Percentiles rank a stretch among this genome's conserved stretches.
Conservation (phyloP, 2,113 vertebrate species). For the Malurus melanocephalus region DNA sequence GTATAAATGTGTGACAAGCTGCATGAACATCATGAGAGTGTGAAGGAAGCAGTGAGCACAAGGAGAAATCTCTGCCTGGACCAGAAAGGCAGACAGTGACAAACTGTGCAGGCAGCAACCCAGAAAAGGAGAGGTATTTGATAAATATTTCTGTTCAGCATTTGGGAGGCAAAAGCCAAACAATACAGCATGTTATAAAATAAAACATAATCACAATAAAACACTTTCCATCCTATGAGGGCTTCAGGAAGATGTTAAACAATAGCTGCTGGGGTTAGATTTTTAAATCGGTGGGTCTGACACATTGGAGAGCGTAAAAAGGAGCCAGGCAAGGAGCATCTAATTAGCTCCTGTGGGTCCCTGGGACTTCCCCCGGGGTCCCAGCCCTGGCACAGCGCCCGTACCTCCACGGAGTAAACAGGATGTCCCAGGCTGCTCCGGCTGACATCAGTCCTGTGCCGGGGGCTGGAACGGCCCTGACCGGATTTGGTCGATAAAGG, state of each 20-base stretch:
- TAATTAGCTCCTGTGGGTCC: slow-evolving; percentile 17
- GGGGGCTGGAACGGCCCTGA: not conserved
- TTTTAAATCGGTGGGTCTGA: slow-evolving; percentile 15
- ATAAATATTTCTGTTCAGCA: not conserved
- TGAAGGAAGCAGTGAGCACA: not conserved
- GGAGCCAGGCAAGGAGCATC: not conserved
- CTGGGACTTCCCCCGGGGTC: slow-evolving; percentile 29
- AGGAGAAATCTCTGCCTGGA: not conserved
- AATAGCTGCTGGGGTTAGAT: not conserved
- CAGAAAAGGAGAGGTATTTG: not conserved
- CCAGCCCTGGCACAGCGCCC: not conserved
- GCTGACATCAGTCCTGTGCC: slow-evolving; percentile 27
- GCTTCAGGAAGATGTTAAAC: slow-evolving; percentile 37
- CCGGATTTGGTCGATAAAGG: not conserved
- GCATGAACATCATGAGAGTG: not conserved
- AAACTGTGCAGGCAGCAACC: not conserved
- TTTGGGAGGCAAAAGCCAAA: slow-evolving; percentile 28
- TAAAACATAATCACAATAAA: not conserved
- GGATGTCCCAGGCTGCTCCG: slow-evolving; percentile 9
- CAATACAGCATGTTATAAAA: not conserved
- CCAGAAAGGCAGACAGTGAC: not conserved
- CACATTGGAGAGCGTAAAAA: not conserved
- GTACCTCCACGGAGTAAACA: slow-evolving; percentile 32
- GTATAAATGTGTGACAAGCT: not conserved
- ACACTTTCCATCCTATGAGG: not conserved